Percentiles rank a stretch among this genome's conserved stretches.
Conservation (phyloP, 1,140 invertebrate genomes). For the Teleopsis dalmanni region DNA sequence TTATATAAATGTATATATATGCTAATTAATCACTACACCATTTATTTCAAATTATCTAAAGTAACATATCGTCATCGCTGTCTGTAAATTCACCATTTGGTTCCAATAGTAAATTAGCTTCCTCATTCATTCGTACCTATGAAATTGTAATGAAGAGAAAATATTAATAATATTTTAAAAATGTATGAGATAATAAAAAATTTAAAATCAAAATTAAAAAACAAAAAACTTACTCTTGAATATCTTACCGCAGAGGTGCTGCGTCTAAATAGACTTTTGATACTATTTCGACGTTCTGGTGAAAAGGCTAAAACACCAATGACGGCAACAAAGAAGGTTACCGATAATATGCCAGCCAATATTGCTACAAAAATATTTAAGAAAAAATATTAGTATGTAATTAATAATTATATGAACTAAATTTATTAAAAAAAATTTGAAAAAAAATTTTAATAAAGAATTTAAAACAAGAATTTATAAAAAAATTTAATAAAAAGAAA, state of each 20-base stretch:
- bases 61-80: constrained; percentile 40
- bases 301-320: constrained; percentile 36
- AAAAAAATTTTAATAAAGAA: too few species aligned
- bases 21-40: too few species aligned
- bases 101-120: constrained; percentile 36
- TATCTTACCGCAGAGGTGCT: constrained; percentile 31
- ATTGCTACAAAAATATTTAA: constrained; percentile 35
- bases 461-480: too few species aligned
- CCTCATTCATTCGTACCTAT: constrained; percentile 38
- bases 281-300: constrained; percentile 30
- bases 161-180: too few species aligned
- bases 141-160: background rate
- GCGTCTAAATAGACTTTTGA: constrained; percentile 31
- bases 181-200: background rate
- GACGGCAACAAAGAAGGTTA: constrained; percentile 34
- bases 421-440: too few species aligned
- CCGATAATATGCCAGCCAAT: constrained; percentile 29
- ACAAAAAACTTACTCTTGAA: constrained; percentile 24
- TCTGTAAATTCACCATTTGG: constrained; percentile 40
- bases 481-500: too few species aligned
- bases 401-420: too few species aligned
- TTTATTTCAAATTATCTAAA: too few species aligned
- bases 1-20: too few species aligned
- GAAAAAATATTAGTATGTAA: too few species aligned
- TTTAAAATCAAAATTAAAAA: constrained; percentile 8